A percentile compares a stretch with the other conserved stretches of the same genome.
phyloP scores from a whole-genome alignment of 2,888 invertebrate species.

The Marronus borbonicus region DNA sequence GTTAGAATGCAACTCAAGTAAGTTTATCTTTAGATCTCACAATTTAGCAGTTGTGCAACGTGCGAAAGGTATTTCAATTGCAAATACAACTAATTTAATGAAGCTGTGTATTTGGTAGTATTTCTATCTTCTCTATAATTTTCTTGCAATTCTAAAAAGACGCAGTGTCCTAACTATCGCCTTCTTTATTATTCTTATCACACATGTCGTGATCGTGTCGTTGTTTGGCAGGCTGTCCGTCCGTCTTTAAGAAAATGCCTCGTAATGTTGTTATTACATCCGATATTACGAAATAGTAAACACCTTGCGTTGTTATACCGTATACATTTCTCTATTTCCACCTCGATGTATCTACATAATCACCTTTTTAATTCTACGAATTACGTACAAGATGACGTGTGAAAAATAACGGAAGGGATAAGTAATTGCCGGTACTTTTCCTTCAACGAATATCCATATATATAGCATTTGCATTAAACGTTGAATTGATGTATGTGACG shows the following conservation, averaged over 20 bases:
- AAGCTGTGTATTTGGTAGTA: too few species aligned
- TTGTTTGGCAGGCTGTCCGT: slow-evolving; percentile 3
- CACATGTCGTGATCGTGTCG: slow-evolving; percentile 1
- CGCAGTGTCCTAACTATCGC: background rate
- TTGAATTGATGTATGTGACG: slow-evolving; percentile 47
- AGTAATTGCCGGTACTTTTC: slow-evolving; percentile 52
- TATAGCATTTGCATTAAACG: slow-evolving; percentile 47
- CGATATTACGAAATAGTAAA: slow-evolving; percentile 21
- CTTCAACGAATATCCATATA: slow-evolving; percentile 39
- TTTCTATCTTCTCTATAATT: too few species aligned
- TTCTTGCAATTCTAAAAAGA: too few species aligned
- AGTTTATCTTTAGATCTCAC: too few species aligned
- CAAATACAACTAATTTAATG: too few species aligned
- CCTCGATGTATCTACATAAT: slow-evolving; percentile 41
- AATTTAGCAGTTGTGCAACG: too few species aligned
- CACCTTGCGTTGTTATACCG: slow-evolving; percentile 35
- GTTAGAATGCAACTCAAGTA: too few species aligned
- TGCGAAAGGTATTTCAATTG: too few species aligned
- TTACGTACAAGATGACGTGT: slow-evolving; percentile 50
- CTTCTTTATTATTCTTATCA: too few species aligned
- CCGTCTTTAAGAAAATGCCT: slow-evolving; percentile 13
- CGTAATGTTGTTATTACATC: slow-evolving; percentile 30
- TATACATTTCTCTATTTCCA: slow-evolving; percentile 41
- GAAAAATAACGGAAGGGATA: slow-evolving; percentile 52
- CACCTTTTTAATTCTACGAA: slow-evolving; percentile 48